Evolutionary conservation across 1,140 invertebrate genomes (phyloP).

Genomic region (Drosophila serrata): DNA sequence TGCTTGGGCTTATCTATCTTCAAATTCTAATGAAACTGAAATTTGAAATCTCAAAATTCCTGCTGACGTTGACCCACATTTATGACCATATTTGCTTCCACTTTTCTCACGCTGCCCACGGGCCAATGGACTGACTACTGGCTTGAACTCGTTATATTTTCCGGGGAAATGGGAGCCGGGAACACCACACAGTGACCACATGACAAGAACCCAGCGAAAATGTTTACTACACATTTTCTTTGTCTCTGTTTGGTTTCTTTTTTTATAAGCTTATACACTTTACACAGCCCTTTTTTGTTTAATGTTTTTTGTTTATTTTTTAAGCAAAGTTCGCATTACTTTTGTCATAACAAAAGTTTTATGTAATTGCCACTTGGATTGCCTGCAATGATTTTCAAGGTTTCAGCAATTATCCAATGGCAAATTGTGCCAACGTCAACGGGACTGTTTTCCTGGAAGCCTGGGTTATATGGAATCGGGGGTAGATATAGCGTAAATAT

Average conservation of each 20-base stretch:
- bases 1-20: slow-evolving; percentile 15
- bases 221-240: slow-evolving; percentile 32
- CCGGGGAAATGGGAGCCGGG: slow-evolving; percentile 12
- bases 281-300: slow-evolving; percentile 3
- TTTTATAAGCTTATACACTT: slow-evolving; percentile 6
- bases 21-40: slow-evolving; percentile 31
- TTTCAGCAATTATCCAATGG: slow-evolving; percentile 50
- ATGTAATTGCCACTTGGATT: slow-evolving; percentile 33
- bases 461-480: background rate
- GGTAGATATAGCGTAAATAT: slow-evolving; percentile 11
- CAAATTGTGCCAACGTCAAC: slow-evolving; percentile 24
- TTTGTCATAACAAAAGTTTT: slow-evolving; percentile 48
- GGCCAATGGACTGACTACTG: slow-evolving; percentile 33
- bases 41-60: slow-evolving; percentile 23
- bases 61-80: slow-evolving; percentile 29
- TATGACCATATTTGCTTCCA: slow-evolving; percentile 1
- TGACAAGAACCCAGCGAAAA: slow-evolving; percentile 26
- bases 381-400: slow-evolving; percentile 34
- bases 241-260: slow-evolving; percentile 1
- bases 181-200: slow-evolving; percentile 29
- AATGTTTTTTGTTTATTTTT: background rate
- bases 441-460: slow-evolving; percentile 33
- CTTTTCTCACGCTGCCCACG: slow-evolving; percentile 42
- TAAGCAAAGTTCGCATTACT: slow-evolving; percentile 36
- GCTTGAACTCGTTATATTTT: slow-evolving; percentile 25